A percentile compares a stretch with the other conserved stretches of the same genome.
Evolutionary conservation across 2,113 vertebrate species (phyloP).

Genomic region (Phyllostomus hastatus): DNA sequence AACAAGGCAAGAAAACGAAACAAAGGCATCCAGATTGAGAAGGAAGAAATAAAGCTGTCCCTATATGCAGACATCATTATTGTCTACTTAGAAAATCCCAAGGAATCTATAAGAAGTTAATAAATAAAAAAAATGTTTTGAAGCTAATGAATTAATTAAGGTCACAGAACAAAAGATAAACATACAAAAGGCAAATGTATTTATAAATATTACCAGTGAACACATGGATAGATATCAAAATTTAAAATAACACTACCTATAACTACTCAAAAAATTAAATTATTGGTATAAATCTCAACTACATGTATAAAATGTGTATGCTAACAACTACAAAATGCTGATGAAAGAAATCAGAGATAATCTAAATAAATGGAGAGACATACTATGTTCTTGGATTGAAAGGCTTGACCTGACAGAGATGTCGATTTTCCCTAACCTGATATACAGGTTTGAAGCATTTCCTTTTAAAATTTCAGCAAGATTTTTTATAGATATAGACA

Average conservation of each 20-base stretch:
- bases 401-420: not conserved
- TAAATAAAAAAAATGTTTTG: not conserved
- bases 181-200: not conserved
- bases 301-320: not conserved
- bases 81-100: not conserved
- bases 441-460: not conserved
- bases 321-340: not conserved
- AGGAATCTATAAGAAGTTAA: not conserved
- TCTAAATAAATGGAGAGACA: not conserved
- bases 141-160: not conserved
- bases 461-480: not conserved
- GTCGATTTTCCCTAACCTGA: not conserved
- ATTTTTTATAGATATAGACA: not conserved
- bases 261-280: not conserved
- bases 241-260: not conserved
- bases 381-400: not conserved
- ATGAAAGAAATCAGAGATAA: not conserved
- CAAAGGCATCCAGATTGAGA: not conserved
- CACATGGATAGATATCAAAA: not conserved
- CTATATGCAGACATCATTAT: not conserved
- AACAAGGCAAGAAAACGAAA: not conserved
- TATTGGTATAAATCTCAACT: not conserved
- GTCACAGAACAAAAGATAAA: not conserved
- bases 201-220: not conserved
- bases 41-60: not conserved